These are phyloP conservation scores for Emmelina monodactyla DNA, from an alignment of 2,888 invertebrate genomes.

Conservation along the genomic window DNA sequence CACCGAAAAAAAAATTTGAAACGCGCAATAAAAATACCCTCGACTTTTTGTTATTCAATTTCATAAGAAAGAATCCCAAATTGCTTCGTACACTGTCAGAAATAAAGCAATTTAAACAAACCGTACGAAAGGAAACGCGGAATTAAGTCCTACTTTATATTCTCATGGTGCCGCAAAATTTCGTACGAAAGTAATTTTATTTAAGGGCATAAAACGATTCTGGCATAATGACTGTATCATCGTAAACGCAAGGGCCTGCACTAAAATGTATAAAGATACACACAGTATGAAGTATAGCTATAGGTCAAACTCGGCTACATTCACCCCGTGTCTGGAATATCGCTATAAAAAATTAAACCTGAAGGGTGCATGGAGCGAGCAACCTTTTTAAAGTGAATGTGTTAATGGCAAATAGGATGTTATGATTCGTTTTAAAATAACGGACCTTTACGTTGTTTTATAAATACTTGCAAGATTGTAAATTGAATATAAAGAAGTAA, in stretches of 20 bases:
- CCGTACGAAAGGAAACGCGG: slow-evolving; percentile 20
- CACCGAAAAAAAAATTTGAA: too few species aligned
- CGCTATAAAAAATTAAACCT: background rate
- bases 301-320: background rate
- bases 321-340: background rate
- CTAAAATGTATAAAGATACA: slow-evolving; percentile 1
- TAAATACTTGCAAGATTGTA: too few species aligned
- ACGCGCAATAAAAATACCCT: background rate
- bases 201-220: slow-evolving; percentile 41
- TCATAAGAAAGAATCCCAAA: slow-evolving; percentile 1
- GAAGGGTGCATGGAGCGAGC: background rate
- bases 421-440: too few species aligned
- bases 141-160: slow-evolving; percentile 33
- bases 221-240: slow-evolving; percentile 34
- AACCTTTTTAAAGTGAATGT: background rate
- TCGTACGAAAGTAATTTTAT: slow-evolving; percentile 38
- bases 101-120: slow-evolving; percentile 20
- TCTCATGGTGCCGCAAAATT: slow-evolving; percentile 21
- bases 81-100: background rate
- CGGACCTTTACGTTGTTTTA: too few species aligned
- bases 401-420: too few species aligned
- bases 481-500: too few species aligned
- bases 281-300: too few species aligned
- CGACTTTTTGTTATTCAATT: background rate
- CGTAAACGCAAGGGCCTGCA: slow-evolving; percentile 21